A percentile compares a stretch with the other conserved stretches of the same genome.
Conservation (phyloP, 2,888 invertebrate genomes). For the Cryptophagus acutangulus region DNA sequence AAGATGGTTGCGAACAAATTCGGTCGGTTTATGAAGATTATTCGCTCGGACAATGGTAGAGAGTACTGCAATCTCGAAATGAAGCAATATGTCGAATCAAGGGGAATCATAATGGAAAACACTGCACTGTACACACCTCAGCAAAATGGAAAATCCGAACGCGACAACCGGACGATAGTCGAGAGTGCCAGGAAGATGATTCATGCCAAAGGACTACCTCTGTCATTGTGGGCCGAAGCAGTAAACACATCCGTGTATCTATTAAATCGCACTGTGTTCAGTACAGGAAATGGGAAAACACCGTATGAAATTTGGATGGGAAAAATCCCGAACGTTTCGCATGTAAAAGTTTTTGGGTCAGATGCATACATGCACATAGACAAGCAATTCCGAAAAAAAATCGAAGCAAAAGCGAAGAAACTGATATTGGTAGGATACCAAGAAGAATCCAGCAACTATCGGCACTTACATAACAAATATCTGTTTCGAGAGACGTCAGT, state of each 20-base stretch:
- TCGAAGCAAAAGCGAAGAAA: constrained; percentile 16
- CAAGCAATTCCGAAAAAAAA: constrained; percentile 14
- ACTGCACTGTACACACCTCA: constrained; percentile 9
- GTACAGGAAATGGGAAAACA: neutral
- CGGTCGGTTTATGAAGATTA: constrained; percentile 6
- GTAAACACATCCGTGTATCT: neutral
- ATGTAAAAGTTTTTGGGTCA: constrained; percentile 26
- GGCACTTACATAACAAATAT: constrained; percentile 13
- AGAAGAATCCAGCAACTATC: constrained; percentile 21
- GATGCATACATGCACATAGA: constrained; percentile 16
- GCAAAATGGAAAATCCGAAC: constrained; percentile 14
- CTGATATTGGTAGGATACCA: constrained; percentile 21
- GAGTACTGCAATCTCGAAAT: constrained; percentile 15
- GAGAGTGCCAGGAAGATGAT: constrained; percentile 18
- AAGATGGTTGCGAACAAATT: constrained; percentile 16
- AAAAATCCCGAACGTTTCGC: constrained; percentile 20
- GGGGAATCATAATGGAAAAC: constrained; percentile 10
- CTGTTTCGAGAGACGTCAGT: constrained; percentile 4
- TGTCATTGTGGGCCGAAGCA: neutral
- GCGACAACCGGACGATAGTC: constrained; percentile 15
- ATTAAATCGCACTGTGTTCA: neutral
- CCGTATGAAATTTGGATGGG: constrained; percentile 11
- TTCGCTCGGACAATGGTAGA: constrained; percentile 13
- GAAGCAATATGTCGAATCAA: constrained; percentile 3
- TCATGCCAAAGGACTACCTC: constrained; percentile 13